Conservation (phyloP, 2,113 vertebrate species). For the Mugil cephalus region DNA sequence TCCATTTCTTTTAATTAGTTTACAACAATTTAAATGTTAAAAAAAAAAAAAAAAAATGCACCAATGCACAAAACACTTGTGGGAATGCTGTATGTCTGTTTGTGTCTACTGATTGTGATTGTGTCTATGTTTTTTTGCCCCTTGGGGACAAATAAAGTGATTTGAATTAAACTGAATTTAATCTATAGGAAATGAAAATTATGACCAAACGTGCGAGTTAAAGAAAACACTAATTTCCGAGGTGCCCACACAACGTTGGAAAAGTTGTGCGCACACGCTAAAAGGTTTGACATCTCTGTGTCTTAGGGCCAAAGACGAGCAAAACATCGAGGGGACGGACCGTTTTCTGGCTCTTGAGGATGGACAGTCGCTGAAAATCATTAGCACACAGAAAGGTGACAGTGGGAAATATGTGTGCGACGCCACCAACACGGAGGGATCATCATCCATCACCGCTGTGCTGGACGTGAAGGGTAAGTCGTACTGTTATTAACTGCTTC, state of each 20-base stretch:
- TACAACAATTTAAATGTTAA: too few relatives aligned
- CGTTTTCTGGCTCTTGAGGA: slow-evolving; percentile 78
- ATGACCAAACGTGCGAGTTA: too few relatives aligned
- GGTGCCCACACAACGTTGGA: not conserved
- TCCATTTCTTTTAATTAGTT: too few relatives aligned
- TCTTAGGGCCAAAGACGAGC: slow-evolving; percentile 86
- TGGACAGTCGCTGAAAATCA: slow-evolving; percentile 87
- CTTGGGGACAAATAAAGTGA: too few relatives aligned
- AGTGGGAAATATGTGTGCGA: slow-evolving; percentile 88
- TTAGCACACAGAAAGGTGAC: slow-evolving; percentile 82
- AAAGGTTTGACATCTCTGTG: slow-evolving; percentile 42
- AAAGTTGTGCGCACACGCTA: not conserved
- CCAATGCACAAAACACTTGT: too few relatives aligned
- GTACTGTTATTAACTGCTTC: too few relatives aligned
- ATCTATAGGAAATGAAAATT: too few relatives aligned
- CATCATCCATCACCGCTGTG: slow-evolving; percentile 83
- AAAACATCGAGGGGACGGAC: slow-evolving; percentile 69
- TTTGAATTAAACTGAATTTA: too few relatives aligned
- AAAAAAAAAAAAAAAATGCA: too few relatives aligned
- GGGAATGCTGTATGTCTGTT: too few relatives aligned
- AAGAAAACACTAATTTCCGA: not conserved
- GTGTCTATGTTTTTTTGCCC: too few relatives aligned
- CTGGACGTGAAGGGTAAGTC: slow-evolving; percentile 91
- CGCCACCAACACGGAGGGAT: slow-evolving; percentile 87
- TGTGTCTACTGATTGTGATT: too few relatives aligned